Base-by-base conservation (phyloP, 2,797 vertebrate species). In the Gadopsis bispinosus region DNA sequence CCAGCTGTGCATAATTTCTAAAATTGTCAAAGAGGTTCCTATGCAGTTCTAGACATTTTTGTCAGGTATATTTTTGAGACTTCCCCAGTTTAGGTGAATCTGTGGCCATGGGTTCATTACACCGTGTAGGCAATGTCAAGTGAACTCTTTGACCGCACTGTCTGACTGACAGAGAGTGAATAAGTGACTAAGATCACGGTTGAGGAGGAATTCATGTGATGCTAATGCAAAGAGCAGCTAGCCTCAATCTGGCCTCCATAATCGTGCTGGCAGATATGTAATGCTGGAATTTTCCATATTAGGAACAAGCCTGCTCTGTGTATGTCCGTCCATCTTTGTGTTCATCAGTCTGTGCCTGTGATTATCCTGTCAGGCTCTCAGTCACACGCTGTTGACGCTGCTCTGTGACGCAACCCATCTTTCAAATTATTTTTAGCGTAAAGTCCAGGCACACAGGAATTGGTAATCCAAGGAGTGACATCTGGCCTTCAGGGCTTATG, bases 401-500 rank as follows among this genome's bases (percentile, higher is more conserved):
- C 84, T 74, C 81, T 11, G 79, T 93, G 92, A 93, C 84, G 83
- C 86, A 90, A 85, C 64, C 83, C 90, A 89, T 94, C 91, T 86
- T 93, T 94, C 91, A 92, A 93, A 94, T 95, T 95, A 95, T 95
- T 95, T 95, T 95, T 95, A 96, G 94, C 74, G 55, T 90, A 89
- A 94, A 92, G 93, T 93, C 91, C 87, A 92, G 87, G 86, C 92
- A 83, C 92, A 94, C 92, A 94, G 92, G 91, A 94, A 92, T 92
- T 81, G 87, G 83, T 96, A 95, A 96, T 96, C 95, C 94, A 94
- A 93, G 91, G 90, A 94, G 91, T 93, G 94, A 94, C 95, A 96
- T 96, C 93, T 96, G 94, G 92, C 93, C 92, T 90, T 88, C 89
- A 37, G 89, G 90, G 84, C 63, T 96, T 96, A 95, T 94, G 93